phyloP scores from a whole-genome alignment of 2,113 vertebrate genomes.

The Oncorhynchus masou region DNA sequence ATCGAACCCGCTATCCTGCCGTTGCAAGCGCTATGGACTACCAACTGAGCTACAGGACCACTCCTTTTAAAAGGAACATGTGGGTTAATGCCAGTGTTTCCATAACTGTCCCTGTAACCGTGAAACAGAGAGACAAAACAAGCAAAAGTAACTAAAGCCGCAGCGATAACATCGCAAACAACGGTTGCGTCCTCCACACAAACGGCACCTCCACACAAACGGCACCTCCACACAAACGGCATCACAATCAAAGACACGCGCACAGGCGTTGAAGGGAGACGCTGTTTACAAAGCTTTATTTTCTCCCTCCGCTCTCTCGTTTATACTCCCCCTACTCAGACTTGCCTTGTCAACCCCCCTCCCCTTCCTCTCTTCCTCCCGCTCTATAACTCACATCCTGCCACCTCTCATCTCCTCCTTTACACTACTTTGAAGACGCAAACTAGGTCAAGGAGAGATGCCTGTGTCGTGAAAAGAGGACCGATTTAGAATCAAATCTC shows the following conservation, averaged over 20 bases:
- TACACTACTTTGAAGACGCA: too few relatives aligned
- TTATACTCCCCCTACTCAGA: slow-evolving; percentile 1
- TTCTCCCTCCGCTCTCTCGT: too few relatives aligned
- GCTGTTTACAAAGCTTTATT: too few relatives aligned
- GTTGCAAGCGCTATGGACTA: too few relatives aligned
- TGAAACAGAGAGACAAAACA: background rate
- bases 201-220: background rate
- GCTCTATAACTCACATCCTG: too few relatives aligned
- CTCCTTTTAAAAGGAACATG: background rate
- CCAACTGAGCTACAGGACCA: too few relatives aligned
- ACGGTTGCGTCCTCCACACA: background rate
- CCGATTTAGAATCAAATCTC: too few relatives aligned
- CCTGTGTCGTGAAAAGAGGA: too few relatives aligned
- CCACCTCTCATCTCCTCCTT: background rate
- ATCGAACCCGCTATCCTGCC: too few relatives aligned
- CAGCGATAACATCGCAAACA: background rate
- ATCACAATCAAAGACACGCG: background rate
- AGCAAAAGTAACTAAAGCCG: background rate
- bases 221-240: background rate
- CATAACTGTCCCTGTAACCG: too few relatives aligned
- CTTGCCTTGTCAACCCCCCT: slow-evolving; percentile 21
- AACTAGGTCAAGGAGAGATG: too few relatives aligned
- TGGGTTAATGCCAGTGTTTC: background rate
- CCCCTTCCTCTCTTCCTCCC: background rate
- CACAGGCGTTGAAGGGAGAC: background rate